Conservation (phyloP, 2,888 invertebrate species). For the Patella ulyssiponensis region DNA sequence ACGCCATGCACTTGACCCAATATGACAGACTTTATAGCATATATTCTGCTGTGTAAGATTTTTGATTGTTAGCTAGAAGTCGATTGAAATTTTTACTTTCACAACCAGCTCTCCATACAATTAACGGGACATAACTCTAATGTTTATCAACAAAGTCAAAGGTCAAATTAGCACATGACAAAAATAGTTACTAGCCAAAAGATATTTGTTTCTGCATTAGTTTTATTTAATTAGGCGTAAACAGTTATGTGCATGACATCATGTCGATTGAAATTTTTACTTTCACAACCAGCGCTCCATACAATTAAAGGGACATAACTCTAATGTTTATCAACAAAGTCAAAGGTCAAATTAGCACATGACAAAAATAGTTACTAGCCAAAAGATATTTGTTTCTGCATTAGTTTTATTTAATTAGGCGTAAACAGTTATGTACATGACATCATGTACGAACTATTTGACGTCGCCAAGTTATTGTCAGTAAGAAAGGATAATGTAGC, state of each 20-base stretch:
- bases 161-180: conserved; percentile 1
- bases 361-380: not conserved
- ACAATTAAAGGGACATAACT: not conserved
- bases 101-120: not conserved
- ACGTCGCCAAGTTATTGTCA: conserved; percentile 57
- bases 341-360: conserved; percentile 6
- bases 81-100: too few species aligned
- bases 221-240: not conserved
- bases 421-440: not conserved
- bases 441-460: conserved; percentile 60
- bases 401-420: not conserved
- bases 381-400: not conserved
- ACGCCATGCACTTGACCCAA: too few species aligned
- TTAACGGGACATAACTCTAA: not conserved
- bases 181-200: not conserved
- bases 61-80: too few species aligned
- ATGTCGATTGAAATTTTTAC: conserved; percentile 56
- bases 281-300: too few species aligned
- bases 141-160: not conserved
- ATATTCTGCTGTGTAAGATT: too few species aligned
- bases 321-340: not conserved
- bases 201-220: not conserved
- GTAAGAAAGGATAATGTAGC: conserved; percentile 40
- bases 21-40: too few species aligned
- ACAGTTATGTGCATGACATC: not conserved